Evolutionary conservation across 2,113 vertebrate genomes (phyloP).

Genomic region (Ursus arctos): DNA sequence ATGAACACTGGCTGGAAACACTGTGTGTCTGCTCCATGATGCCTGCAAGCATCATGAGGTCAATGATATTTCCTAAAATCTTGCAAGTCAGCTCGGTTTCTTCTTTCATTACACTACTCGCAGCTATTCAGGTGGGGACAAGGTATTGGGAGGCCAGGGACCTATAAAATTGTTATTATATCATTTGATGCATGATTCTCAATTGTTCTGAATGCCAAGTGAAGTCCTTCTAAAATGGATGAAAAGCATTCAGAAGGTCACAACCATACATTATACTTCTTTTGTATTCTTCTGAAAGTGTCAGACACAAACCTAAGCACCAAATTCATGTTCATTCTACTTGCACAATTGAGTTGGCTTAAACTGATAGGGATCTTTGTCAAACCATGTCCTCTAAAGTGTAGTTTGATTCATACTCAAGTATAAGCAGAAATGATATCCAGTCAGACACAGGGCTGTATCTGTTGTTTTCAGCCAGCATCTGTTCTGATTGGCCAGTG

Average conservation of each 20-base stretch:
- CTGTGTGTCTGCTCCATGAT: not conserved
- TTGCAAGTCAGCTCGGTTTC: not conserved
- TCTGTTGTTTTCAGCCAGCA: not conserved
- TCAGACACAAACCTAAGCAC: not conserved
- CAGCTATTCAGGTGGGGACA: not conserved
- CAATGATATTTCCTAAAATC: not conserved
- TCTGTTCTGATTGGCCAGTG: not conserved
- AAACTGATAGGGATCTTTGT: not conserved
- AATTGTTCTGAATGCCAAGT: not conserved
- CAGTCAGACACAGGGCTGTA: not conserved
- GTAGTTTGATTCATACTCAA: not conserved
- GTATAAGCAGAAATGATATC: not conserved
- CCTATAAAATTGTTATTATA: not conserved
- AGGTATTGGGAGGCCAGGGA: not conserved
- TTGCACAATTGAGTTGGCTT: not conserved
- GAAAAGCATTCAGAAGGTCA: not conserved
- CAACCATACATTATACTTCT: not conserved
- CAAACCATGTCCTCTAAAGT: not conserved
- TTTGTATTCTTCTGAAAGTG: not conserved
- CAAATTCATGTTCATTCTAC: not conserved
- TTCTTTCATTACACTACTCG: not conserved
- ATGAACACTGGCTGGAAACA: not conserved
- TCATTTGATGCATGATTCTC: not conserved
- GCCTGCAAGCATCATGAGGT: not conserved
- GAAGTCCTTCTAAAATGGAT: not conserved